Conservation (phyloP, 2,888 invertebrate genomes). For the Belgica antarctica region DNA sequence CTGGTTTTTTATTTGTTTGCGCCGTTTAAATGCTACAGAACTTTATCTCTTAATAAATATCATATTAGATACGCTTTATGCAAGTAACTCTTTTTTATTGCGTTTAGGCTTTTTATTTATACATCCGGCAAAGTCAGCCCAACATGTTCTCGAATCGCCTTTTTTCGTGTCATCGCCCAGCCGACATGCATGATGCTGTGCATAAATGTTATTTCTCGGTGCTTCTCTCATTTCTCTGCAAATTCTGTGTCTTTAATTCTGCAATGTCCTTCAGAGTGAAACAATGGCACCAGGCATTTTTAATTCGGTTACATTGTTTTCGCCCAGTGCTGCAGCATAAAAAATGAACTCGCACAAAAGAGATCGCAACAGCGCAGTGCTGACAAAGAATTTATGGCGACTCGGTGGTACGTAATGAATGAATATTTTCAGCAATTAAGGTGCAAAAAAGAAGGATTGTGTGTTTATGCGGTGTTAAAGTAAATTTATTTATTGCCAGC, state of each 20-base stretch:
- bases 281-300: slow-evolving; percentile 7
- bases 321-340: neutral
- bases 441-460: slow-evolving; percentile 38
- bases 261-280: neutral
- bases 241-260: slow-evolving; percentile 11
- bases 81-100: slow-evolving; percentile 26
- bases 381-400: neutral
- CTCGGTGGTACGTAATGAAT: slow-evolving; percentile 1
- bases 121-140: neutral
- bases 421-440: slow-evolving; percentile 18
- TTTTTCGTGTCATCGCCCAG: neutral
- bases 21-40: neutral
- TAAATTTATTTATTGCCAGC: slow-evolving; percentile 35
- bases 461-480: slow-evolving; percentile 40
- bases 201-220: slow-evolving; percentile 1
- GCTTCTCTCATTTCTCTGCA: neutral
- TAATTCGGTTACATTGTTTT: slow-evolving; percentile 1
- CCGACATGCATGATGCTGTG: slow-evolving; percentile 1
- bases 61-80: slow-evolving; percentile 37
- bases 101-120: slow-evolving; percentile 16
- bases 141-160: neutral
- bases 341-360: neutral
- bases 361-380: neutral
- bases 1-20: neutral
- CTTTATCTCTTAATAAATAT: slow-evolving; percentile 43